phyloP scores from a whole-genome alignment of 2,113 vertebrate species.

The Melanocharis versteri region DNA sequence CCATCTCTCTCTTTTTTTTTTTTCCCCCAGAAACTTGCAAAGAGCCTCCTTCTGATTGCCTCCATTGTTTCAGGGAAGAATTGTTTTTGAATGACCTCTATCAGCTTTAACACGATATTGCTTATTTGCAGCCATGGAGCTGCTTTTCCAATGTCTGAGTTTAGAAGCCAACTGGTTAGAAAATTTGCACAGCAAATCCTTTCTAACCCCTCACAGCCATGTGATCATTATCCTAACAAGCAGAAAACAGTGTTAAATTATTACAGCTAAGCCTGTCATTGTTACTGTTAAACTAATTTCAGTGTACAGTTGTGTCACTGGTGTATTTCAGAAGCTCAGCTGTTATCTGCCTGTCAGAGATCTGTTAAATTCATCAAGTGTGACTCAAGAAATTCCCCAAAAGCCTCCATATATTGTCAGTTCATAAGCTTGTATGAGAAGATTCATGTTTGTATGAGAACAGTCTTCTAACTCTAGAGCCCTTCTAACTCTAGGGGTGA shows the following conservation, averaged over 20 bases:
- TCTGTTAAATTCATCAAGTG: background rate
- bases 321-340: background rate
- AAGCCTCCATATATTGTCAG: background rate
- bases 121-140: background rate
- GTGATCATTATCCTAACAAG: background rate
- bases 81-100: background rate
- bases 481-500: background rate
- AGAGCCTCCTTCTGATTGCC: conserved; percentile 29
- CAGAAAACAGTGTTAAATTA: background rate
- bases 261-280: background rate
- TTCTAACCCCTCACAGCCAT: background rate
- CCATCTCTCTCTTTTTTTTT: background rate
- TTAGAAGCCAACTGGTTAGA: background rate
- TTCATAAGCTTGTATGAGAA: background rate
- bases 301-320: background rate
- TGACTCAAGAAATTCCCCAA: background rate
- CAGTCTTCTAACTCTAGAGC: background rate
- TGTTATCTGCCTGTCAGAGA: background rate
- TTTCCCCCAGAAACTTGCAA: background rate
- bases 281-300: background rate
- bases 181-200: background rate
- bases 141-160: background rate
- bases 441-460: background rate
- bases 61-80: conserved; percentile 39
- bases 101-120: background rate